Conservation (phyloP, 2,797 vertebrate species). For the Bovichtus variegatus region DNA sequence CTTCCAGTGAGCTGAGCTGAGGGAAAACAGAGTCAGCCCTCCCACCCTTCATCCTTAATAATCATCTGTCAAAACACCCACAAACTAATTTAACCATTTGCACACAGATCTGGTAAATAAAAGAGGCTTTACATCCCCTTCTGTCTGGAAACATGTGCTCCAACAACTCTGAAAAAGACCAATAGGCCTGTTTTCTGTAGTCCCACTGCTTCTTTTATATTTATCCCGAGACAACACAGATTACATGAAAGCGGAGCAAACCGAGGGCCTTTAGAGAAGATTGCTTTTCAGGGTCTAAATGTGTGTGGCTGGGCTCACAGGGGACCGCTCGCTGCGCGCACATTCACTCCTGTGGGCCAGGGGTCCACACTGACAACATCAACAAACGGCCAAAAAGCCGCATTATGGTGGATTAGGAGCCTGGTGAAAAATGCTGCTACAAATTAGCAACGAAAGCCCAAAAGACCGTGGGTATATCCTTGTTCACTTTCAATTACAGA, state of each 20-base stretch:
- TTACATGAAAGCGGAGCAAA: constrained; percentile 87
- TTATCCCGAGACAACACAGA: constrained; percentile 82
- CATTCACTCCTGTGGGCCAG: constrained; percentile 83
- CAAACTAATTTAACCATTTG: constrained; percentile 89
- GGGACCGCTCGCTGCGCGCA: constrained; percentile 89
- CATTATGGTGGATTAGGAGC: constrained; percentile 87
- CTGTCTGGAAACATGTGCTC: constrained; percentile 87
- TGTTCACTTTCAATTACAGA: constrained; percentile 88
- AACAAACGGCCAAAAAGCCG: constrained; percentile 88
- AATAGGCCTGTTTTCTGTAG: constrained; percentile 84
- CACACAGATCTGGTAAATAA: constrained; percentile 85
- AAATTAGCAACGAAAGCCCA: constrained; percentile 87
- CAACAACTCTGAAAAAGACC: constrained; percentile 89
- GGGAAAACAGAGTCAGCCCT: constrained; percentile 79
- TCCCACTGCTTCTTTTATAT: constrained; percentile 86
- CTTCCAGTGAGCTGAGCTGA: constrained; percentile 66
- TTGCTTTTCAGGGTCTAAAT: constrained; percentile 91
- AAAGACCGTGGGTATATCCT: constrained; percentile 82
- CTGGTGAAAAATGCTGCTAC: constrained; percentile 86
- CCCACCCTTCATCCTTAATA: constrained; percentile 84
- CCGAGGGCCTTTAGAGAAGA: constrained; percentile 89
- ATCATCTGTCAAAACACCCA: constrained; percentile 90
- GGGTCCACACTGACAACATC: constrained; percentile 90
- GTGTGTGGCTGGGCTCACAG: constrained; percentile 84
- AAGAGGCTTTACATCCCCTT: constrained; percentile 78